Base-by-base conservation (phyloP, 2,888 invertebrate species). In the Drosophila anceps region DNA sequence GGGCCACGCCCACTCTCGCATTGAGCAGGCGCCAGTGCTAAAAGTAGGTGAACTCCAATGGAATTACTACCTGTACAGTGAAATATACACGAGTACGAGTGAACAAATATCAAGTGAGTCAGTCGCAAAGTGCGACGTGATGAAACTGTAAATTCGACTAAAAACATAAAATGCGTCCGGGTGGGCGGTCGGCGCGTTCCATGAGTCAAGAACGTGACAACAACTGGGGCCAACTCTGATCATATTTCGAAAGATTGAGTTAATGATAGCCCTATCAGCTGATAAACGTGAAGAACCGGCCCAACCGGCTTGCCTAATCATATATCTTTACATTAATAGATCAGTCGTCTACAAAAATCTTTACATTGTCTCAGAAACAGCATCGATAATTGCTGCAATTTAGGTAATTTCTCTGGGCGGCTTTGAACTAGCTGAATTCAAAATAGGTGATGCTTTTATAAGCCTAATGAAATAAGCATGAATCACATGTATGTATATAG, bases 161-260 rank as follows among this genome's bases (percentile, higher is more conserved):
- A 54, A 61, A 69, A 33, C 53, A 44, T 27, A 20, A 33, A 41
- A 35, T 43, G 54, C 46, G 72, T 51, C 46, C 58, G 69, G 64
- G 65, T 53, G 54, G 48, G 37, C 48, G 41, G 31, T 18, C 33
- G 39, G 41, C n/a, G 0, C n/a, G 54, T 20, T 50, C 29, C 37
- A 55, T 18, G 35, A 68, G 48, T 48, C 24, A 35, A 0, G 24
- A 70, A 79, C 80, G 76, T 76, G 80, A 43, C 62, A 50, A 44
- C 31, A 50, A 33, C 18, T 62, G n/a, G 37, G 43, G 9, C 39
- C 20, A 54, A 29, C 46, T 48, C 43, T 54, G 69, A 53, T 61
- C 64, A 53, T 43, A 50, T 51, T 78, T 68, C 39, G 48, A 43
- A 35, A 18, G 50, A 54, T 61, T 33, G 58, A 51, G 27, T 50